Evolutionary conservation across 1,140 invertebrate genomes (phyloP).

Genomic region (Cydia pomonella): DNA sequence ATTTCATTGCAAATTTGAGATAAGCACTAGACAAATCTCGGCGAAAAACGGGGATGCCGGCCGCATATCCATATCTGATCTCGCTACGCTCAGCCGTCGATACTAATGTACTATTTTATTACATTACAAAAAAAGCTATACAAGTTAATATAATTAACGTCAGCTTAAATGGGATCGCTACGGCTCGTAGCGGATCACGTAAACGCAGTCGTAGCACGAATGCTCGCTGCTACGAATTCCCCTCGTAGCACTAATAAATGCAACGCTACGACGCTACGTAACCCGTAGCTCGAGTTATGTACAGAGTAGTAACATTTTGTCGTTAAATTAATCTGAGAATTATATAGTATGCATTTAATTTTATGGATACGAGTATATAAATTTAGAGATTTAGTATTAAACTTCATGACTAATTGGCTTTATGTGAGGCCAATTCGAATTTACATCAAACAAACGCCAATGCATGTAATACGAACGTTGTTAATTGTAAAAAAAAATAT

Average conservation of each 20-base stretch:
- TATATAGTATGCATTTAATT: neutral
- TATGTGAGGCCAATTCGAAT: no score
- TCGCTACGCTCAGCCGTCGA: no score
- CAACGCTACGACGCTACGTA: neutral
- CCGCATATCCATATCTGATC: no score
- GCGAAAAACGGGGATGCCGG: no score
- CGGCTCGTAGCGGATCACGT: neutral
- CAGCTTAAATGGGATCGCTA: neutral
- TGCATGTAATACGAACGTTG: no score
- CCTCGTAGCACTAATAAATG: neutral
- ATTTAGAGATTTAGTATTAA: neutral
- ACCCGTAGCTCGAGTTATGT: neutral
- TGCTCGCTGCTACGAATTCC: conserved; percentile 1
- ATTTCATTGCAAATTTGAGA: no score
- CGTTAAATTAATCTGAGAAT: conserved; percentile 5
- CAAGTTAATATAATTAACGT: neutral
- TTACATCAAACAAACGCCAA: no score
- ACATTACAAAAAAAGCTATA: no score
- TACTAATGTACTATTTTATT: no score
- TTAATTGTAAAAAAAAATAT: no score
- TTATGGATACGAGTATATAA: neutral
- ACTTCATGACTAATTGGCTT: no score
- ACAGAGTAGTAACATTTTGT: neutral
- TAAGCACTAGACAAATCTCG: no score
- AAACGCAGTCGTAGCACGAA: neutral